A percentile compares a stretch with the other conserved stretches of the same genome.
These are phyloP conservation scores for Alectura lathami DNA, from an alignment of 2,113 vertebrate species.

Conservation along the genomic window DNA sequence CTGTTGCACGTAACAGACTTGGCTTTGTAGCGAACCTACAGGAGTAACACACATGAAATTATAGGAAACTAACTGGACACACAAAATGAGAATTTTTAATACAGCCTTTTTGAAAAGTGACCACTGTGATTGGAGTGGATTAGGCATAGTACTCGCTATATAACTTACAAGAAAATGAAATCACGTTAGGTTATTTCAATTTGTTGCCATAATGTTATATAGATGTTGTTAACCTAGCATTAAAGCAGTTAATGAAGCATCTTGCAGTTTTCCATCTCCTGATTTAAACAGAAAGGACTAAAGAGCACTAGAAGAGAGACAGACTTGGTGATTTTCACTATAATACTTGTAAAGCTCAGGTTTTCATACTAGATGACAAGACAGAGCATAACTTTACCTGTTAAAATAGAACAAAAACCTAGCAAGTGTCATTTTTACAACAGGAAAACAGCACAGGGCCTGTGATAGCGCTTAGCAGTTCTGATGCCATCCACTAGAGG, in stretches of 20 bases:
- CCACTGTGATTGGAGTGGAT: not conserved
- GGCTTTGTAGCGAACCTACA: not conserved
- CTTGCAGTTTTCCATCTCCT: not conserved
- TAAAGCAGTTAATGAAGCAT: not conserved
- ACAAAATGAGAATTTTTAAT: not conserved
- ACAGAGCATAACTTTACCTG: not conserved
- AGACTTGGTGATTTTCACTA: not conserved
- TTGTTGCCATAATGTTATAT: not conserved
- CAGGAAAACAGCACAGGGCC: not conserved
- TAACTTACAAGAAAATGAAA: not conserved
- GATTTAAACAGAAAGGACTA: not conserved
- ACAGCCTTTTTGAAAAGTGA: not conserved
- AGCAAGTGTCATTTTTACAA: not conserved
- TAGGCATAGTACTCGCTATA: not conserved
- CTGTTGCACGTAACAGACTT: not conserved
- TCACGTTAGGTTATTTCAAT: not conserved
- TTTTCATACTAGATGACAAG: not conserved
- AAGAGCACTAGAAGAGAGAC: not conserved
- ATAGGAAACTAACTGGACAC: not conserved
- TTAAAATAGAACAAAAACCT: not conserved
- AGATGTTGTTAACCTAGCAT: not conserved
- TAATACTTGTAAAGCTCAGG: not conserved
- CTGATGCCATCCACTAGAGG: conserved; percentile 70
- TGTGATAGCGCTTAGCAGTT: conserved; percentile 52
- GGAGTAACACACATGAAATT: not conserved